Percentiles rank a stretch among this genome's conserved stretches.
Conservation (phyloP, 2,888 invertebrate genomes). For the Stenolophus ochropezus region DNA sequence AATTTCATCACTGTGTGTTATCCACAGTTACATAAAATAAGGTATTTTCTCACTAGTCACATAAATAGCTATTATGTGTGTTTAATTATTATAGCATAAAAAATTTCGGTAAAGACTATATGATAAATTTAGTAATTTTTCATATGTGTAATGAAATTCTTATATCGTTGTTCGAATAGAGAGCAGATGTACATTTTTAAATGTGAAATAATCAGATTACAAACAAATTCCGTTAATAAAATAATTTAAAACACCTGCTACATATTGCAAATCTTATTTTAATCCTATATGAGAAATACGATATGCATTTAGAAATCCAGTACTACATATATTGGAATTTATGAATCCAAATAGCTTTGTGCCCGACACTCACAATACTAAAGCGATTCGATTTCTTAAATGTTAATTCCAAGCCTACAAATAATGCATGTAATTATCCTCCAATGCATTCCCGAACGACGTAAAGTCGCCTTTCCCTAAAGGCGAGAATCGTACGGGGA, state of each 20-base stretch:
- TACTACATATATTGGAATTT: constrained; percentile 50
- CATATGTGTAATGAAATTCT: neutral
- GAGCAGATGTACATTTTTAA: neutral
- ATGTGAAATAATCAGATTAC: neutral
- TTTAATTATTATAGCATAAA: too few relatives aligned
- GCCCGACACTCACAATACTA: constrained; percentile 31
- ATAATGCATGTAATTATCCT: constrained; percentile 55
- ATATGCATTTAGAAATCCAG: constrained; percentile 36
- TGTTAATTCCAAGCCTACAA: constrained; percentile 58
- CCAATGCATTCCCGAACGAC: neutral
- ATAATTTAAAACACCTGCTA: constrained; percentile 33
- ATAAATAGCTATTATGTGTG: too few relatives aligned
- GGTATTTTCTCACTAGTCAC: too few relatives aligned
- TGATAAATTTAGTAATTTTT: neutral
- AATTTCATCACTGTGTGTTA: too few relatives aligned
- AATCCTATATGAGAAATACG: constrained; percentile 20
- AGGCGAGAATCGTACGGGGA: constrained; percentile 63
- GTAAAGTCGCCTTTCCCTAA: constrained; percentile 60
- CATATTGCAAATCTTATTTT: constrained; percentile 15
- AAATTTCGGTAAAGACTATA: too few relatives aligned
- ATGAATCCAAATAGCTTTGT: constrained; percentile 58
- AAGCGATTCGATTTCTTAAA: constrained; percentile 58
- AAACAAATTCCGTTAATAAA: constrained; percentile 20
- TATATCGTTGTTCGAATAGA: neutral
- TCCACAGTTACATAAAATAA: too few relatives aligned